Evolutionary conservation across 1,140 invertebrate genomes (phyloP).

Genomic region (Dryas iulia): DNA sequence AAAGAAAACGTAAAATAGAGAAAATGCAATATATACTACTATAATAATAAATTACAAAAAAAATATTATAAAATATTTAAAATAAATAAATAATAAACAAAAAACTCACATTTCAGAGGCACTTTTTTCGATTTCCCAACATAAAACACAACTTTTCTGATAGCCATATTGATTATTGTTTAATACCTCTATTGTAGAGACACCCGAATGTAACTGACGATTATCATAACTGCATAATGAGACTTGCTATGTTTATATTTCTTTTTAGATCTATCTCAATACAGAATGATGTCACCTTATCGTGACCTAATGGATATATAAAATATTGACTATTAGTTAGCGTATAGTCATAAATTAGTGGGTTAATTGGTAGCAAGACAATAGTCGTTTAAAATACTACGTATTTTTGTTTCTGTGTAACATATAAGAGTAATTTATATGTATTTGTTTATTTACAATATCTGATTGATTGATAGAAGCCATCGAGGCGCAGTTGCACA

Average conservation of each 20-base stretch:
- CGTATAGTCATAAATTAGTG: background rate
- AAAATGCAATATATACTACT: too few relatives aligned
- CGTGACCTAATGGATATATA: constrained; percentile 29
- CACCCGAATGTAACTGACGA: constrained; percentile 42
- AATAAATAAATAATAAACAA: background rate
- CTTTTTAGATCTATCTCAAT: constrained; percentile 31
- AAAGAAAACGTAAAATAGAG: too few relatives aligned
- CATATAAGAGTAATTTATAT: background rate
- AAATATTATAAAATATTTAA: too few relatives aligned
- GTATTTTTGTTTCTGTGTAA: background rate
- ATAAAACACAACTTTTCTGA: constrained; percentile 43
- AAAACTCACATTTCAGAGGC: constrained; percentile 30
- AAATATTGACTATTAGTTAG: constrained; percentile 27
- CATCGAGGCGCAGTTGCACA: too few relatives aligned
- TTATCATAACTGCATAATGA: constrained; percentile 35
- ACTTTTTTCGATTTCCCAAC: constrained; percentile 19
- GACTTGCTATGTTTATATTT: constrained; percentile 29
- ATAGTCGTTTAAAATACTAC: background rate
- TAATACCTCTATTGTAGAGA: constrained; percentile 30
- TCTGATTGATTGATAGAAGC: background rate
- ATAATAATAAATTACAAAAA: background rate
- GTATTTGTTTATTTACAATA: background rate
- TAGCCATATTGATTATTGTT: constrained; percentile 38
- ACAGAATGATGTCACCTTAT: constrained; percentile 36
- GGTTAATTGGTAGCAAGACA: background rate